Percentiles rank a stretch among this genome's conserved stretches.
phyloP scores from a whole-genome alignment of 2,113 vertebrate genomes.

The Mungos mungo region DNA sequence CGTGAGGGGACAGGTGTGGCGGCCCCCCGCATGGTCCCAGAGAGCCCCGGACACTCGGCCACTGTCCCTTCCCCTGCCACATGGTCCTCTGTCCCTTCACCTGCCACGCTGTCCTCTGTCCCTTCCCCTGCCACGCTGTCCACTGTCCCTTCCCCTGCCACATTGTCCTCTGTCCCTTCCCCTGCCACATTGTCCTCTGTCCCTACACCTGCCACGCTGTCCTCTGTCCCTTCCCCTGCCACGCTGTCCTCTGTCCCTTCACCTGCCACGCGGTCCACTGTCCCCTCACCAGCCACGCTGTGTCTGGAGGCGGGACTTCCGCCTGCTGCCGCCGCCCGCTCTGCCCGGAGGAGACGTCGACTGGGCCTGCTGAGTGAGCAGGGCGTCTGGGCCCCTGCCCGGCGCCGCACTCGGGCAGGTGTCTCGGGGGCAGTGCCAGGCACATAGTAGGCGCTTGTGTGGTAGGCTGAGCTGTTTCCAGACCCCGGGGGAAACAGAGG shows the following conservation, averaged over 20 bases:
- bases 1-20: neutral
- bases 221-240: too few species aligned
- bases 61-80: too few species aligned
- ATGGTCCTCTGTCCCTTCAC: too few species aligned
- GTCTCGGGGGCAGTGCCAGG: neutral
- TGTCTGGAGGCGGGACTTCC: neutral
- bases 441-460: neutral
- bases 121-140: too few species aligned
- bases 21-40: fast-evolving
- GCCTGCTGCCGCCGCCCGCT: neutral
- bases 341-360: neutral
- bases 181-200: too few species aligned
- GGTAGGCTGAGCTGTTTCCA: neutral
- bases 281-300: too few species aligned
- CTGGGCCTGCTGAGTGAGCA: neutral
- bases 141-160: too few species aligned
- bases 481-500: constrained; percentile 6
- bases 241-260: too few species aligned
- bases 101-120: too few species aligned
- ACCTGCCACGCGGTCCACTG: too few species aligned
- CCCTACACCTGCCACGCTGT: too few species aligned
- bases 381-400: neutral
- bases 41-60: neutral
- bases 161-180: too few species aligned
- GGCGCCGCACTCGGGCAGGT: neutral